Percentiles rank a stretch among this genome's conserved stretches.
These are phyloP conservation scores for Aspidapion aeneum DNA, from an alignment of 2,888 invertebrate genomes.

Conservation along the genomic window DNA sequence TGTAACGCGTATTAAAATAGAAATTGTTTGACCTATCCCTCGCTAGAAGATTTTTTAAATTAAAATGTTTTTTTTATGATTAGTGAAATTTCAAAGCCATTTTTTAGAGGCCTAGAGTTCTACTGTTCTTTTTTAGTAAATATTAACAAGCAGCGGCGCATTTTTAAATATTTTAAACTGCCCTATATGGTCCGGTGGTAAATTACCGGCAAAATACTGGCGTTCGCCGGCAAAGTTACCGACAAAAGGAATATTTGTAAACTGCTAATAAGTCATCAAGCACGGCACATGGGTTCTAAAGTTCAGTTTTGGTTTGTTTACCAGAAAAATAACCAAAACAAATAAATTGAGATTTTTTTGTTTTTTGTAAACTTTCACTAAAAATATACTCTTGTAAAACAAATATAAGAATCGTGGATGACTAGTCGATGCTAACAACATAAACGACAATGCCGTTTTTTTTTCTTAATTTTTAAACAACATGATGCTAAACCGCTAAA, in stretches of 20 bases:
- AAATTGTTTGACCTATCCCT: too few species aligned
- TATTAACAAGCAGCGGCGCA: too few species aligned
- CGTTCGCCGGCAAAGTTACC: not conserved
- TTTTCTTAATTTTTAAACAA: slow-evolving; percentile 51
- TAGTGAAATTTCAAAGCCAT: too few species aligned
- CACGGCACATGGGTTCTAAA: not conserved
- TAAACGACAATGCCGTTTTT: slow-evolving; percentile 37
- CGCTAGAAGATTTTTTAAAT: too few species aligned
- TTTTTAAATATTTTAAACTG: not conserved
- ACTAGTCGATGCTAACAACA: not conserved
- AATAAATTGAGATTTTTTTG: not conserved
- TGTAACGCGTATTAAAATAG: too few species aligned
- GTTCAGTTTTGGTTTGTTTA: not conserved
- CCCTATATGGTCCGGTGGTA: slow-evolving; percentile 16
- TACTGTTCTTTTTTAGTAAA: too few species aligned
- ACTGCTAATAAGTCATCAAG: not conserved
- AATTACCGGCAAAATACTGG: too few species aligned
- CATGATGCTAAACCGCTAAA: slow-evolving; percentile 48
- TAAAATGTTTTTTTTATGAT: too few species aligned
- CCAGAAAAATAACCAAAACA: not conserved
- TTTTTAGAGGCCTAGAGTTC: too few species aligned
- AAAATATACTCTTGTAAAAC: not conserved
- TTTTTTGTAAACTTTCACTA: not conserved
- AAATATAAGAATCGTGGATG: not conserved
- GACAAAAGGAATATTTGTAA: not conserved